phyloP scores from a whole-genome alignment of 2,113 vertebrate genomes.

The Sminthopsis crassicaudata region DNA sequence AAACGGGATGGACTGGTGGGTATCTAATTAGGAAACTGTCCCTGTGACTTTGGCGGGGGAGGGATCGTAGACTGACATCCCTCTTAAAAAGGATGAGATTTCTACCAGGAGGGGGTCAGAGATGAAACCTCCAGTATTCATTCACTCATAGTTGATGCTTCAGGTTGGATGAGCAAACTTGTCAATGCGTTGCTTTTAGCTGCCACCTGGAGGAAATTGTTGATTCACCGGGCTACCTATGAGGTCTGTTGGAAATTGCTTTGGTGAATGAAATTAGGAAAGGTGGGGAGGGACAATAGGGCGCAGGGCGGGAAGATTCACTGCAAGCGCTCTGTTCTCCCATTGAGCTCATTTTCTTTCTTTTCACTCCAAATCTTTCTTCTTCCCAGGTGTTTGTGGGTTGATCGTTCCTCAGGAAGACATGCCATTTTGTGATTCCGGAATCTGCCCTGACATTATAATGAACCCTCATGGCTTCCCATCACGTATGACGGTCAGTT shows the following conservation, averaged over 20 bases:
- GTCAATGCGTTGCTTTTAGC: neutral
- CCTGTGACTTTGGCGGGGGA: neutral
- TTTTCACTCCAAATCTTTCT: constrained; percentile 66
- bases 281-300: constrained; percentile 39
- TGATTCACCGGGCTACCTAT: constrained; percentile 42
- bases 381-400: constrained; percentile 94
- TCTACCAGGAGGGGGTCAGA: neutral
- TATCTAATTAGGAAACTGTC: neutral
- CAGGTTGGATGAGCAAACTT: neutral
- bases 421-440: constrained; percentile 98
- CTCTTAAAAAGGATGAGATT: neutral
- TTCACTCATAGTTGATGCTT: neutral
- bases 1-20: too few relatives aligned
- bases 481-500: constrained; percentile 97
- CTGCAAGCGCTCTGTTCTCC: constrained; percentile 33
- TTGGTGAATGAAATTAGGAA: constrained; percentile 65
- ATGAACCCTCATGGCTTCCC: constrained; percentile 99
- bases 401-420: constrained; percentile 99
- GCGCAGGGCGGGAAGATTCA: constrained; percentile 67
- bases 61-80: neutral
- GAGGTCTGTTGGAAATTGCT: constrained; percentile 73
- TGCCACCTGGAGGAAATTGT: constrained; percentile 42
- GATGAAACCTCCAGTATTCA: rapidly evolving
- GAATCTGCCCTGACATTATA: constrained; percentile 98
- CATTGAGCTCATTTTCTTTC: constrained; percentile 65